phyloP scores from a whole-genome alignment of 2,113 vertebrate species.

The Heterochromis multidens region DNA sequence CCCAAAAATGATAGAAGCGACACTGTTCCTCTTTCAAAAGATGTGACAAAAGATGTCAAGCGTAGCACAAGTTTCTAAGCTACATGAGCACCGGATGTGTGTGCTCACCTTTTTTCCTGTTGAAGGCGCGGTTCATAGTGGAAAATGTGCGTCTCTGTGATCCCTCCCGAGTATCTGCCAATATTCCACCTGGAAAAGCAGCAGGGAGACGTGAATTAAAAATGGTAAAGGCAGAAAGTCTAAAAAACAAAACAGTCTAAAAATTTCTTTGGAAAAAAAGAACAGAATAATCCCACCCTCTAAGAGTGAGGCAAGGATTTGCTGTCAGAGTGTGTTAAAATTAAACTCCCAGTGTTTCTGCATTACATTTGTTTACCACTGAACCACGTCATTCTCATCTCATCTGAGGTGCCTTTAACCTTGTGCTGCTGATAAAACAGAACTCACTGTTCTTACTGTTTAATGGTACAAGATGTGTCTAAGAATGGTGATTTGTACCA shows the following conservation, averaged over 20 bases:
- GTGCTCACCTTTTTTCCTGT: conserved; percentile 88
- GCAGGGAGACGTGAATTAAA: background rate
- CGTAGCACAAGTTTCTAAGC: background rate
- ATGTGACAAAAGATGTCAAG: background rate
- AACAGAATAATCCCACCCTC: background rate
- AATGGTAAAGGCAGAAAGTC: background rate
- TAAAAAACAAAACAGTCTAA: conserved; percentile 1
- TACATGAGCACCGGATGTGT: background rate
- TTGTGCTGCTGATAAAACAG: background rate
- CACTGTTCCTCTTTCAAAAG: background rate
- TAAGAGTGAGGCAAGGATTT: conserved; percentile 1
- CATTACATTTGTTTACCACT: background rate
- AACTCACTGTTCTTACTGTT: background rate
- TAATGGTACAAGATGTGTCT: background rate
- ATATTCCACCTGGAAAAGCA: conserved; percentile 68
- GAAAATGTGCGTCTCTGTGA: conserved; percentile 54
- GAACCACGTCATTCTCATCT: background rate
- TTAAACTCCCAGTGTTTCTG: background rate
- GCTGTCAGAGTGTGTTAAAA: background rate
- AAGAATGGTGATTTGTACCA: background rate
- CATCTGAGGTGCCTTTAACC: background rate
- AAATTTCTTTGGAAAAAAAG: background rate
- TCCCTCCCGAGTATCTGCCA: conserved; percentile 48
- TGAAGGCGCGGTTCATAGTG: conserved; percentile 93
- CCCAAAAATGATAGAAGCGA: background rate